A percentile compares a stretch with the other conserved stretches of the same genome.
These are phyloP conservation scores for Tursiops truncatus DNA, from an alignment of 2,113 vertebrate genomes.

Conservation along the genomic window DNA sequence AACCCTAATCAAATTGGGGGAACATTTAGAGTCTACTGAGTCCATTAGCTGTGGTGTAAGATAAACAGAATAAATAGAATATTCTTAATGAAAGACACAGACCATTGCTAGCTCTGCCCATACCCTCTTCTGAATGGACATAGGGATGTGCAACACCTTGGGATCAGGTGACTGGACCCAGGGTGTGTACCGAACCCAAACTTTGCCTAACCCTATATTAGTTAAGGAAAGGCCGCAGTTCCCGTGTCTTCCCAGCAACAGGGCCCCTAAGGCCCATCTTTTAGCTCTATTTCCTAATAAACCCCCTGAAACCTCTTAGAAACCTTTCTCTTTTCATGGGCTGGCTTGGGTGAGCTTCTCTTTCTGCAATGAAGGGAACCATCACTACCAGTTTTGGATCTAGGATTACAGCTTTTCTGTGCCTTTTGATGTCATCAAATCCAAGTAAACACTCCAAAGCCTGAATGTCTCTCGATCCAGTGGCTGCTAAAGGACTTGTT, in stretches of 20 bases:
- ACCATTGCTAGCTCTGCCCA: not conserved
- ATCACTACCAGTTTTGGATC: not conserved
- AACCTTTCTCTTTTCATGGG: not conserved
- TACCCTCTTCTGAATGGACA: not conserved
- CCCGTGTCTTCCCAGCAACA: not conserved
- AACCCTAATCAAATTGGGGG: slow-evolving; percentile 46
- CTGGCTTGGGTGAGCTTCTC: not conserved
- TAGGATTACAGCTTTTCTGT: not conserved
- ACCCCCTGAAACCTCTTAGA: not conserved
- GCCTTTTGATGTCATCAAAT: not conserved
- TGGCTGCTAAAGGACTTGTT: not conserved
- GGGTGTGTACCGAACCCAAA: not conserved
- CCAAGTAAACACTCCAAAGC: not conserved
- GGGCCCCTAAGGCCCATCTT: not conserved
- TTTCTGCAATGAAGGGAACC: not conserved
- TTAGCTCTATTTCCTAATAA: not conserved
- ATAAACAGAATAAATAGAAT: slow-evolving; percentile 47
- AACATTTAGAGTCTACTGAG: slow-evolving; percentile 41
- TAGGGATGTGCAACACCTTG: not conserved
- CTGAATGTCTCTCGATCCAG: not conserved
- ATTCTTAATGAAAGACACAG: slow-evolving; percentile 9
- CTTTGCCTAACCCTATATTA: not conserved
- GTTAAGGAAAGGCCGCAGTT: not conserved
- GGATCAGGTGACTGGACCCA: not conserved
- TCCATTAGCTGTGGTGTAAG: slow-evolving; percentile 37